phyloP scores from a whole-genome alignment of 2,797 vertebrate genomes.

The Tinamus major region DNA sequence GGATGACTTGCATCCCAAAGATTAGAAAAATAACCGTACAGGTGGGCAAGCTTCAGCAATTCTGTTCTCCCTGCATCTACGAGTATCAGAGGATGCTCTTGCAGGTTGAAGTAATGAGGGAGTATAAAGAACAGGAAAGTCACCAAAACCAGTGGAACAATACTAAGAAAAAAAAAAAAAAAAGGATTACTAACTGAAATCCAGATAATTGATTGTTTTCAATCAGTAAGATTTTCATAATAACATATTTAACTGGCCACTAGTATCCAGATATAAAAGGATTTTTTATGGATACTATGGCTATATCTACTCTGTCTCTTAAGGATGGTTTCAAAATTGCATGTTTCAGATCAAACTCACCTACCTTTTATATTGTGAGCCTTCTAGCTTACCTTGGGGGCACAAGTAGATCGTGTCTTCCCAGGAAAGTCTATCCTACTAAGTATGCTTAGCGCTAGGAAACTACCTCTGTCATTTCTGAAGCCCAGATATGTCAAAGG shows the following conservation, averaged over 20 bases:
- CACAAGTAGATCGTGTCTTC: not conserved
- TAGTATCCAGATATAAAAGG: not conserved
- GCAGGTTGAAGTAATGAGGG: not conserved
- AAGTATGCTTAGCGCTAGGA: not conserved
- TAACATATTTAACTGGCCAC: not conserved
- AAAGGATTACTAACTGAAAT: not conserved
- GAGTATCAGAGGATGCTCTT: not conserved
- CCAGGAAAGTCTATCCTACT: not conserved
- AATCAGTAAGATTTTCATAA: not conserved
- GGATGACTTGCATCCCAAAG: not conserved
- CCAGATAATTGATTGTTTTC: not conserved
- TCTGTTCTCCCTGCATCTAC: not conserved
- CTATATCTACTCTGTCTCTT: not conserved
- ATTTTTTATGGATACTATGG: not conserved
- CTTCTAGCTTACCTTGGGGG: not conserved
- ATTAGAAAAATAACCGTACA: not conserved
- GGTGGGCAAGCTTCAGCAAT: not conserved
- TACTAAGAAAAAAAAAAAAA: not conserved
- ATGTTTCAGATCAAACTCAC: not conserved
- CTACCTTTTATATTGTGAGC: not conserved
- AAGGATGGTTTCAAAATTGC: not conserved
- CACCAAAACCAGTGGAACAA: not conserved
- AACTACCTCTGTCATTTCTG: not conserved
- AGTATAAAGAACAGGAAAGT: not conserved
- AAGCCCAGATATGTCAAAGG: not conserved